These are phyloP conservation scores for Verasper variegatus DNA, from an alignment of 2,113 vertebrate genomes.

Conservation along the genomic window DNA sequence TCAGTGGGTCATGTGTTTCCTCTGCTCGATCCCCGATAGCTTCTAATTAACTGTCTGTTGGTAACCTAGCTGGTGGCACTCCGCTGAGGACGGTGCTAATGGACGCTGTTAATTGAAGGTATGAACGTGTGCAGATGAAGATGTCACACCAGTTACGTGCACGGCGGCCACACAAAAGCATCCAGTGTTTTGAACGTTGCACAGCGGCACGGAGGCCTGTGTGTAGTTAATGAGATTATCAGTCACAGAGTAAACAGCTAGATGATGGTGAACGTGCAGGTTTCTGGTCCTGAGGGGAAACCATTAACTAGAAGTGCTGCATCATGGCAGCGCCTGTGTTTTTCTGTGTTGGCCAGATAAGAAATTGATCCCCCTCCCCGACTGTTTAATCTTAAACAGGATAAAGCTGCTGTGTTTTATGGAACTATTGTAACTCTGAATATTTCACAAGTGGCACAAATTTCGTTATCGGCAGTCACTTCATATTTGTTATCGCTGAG, in stretches of 20 bases:
- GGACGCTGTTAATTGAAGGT: slow-evolving; percentile 59
- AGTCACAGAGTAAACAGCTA: slow-evolving; percentile 37
- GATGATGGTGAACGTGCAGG: slow-evolving; percentile 32
- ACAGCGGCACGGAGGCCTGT: slow-evolving; percentile 3
- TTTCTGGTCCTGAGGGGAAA: slow-evolving; percentile 30
- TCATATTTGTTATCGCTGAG: slow-evolving; percentile 3
- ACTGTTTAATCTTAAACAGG: slow-evolving; percentile 27
- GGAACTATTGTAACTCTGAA: neutral
- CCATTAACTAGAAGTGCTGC: slow-evolving; percentile 20
- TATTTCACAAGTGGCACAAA: neutral
- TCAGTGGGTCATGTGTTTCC: slow-evolving; percentile 16
- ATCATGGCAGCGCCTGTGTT: slow-evolving; percentile 19
- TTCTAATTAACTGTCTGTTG: slow-evolving; percentile 59
- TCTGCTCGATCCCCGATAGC: slow-evolving; percentile 18
- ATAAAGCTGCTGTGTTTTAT: slow-evolving; percentile 20
- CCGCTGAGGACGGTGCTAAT: slow-evolving; percentile 54
- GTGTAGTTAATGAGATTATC: slow-evolving; percentile 54
- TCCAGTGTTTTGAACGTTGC: neutral
- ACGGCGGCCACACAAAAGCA: neutral
- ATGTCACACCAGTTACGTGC: slow-evolving; percentile 17
- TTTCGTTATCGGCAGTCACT: neutral
- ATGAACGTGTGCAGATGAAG: slow-evolving; percentile 37
- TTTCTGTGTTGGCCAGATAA: slow-evolving; percentile 32
- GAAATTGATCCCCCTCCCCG: slow-evolving; percentile 30
- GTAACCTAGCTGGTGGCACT: slow-evolving; percentile 53